phyloP scores from a whole-genome alignment of 2,888 invertebrate genomes.

The Xanthostigma xanthostigma region DNA sequence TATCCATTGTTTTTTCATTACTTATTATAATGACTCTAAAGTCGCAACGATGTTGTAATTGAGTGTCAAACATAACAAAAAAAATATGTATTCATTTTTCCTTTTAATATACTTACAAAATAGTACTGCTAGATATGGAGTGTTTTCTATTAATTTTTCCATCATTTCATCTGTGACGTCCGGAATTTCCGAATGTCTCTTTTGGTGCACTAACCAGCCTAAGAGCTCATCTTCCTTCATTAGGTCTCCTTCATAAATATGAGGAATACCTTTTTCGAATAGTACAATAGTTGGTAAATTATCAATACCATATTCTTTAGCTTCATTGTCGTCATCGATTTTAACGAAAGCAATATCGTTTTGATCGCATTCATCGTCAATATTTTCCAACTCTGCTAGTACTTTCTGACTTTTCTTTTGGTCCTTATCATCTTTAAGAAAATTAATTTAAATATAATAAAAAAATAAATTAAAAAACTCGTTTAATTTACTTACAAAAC shows the following conservation, averaged over 20 bases:
- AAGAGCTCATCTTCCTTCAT: constrained; percentile 81
- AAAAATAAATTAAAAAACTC: not conserved
- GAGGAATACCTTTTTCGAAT: constrained; percentile 46
- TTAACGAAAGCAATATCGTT: constrained; percentile 86
- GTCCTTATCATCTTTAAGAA: constrained; percentile 68
- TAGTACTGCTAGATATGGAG: constrained; percentile 71
- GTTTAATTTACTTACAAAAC: constrained; percentile 57
- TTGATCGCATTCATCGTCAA: constrained; percentile 86
- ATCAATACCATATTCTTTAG: constrained; percentile 80
- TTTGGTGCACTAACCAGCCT: constrained; percentile 83
- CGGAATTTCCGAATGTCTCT: constrained; percentile 79
- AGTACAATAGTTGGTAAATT: constrained; percentile 66
- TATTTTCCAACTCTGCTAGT: constrained; percentile 72
- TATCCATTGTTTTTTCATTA: no score
- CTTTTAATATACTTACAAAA: constrained; percentile 64
- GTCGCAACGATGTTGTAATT: no score
- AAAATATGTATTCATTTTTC: no score
- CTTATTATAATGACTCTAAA: no score
- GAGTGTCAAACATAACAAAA: no score
- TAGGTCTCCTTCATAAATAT: constrained; percentile 50
- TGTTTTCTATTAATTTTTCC: constrained; percentile 70
- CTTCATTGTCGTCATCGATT: constrained; percentile 76
- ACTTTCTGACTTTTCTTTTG: constrained; percentile 82
- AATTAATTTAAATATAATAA: constrained; percentile 13
- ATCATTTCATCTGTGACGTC: constrained; percentile 90